Conservation (phyloP, 2,113 vertebrate species). For the Protomyctophum bolini region DNA sequence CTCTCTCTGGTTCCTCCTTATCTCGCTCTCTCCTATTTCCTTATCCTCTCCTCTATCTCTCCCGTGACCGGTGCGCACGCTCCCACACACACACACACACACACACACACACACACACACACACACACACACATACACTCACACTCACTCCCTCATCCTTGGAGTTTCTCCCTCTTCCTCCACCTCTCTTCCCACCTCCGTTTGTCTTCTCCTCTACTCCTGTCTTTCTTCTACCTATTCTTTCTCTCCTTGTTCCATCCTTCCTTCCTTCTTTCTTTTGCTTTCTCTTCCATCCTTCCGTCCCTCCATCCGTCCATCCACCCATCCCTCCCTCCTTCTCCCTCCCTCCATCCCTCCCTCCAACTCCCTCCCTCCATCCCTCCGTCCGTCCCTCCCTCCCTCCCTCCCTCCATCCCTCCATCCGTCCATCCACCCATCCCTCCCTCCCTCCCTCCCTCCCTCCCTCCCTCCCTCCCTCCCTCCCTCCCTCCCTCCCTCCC, state of each 20-base stretch:
- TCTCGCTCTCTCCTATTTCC: slow-evolving; percentile 20
- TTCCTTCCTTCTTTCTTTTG: too few species aligned
- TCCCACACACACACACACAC: too few species aligned
- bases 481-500: slow-evolving; percentile 6
- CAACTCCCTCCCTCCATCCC: slow-evolving; percentile 4
- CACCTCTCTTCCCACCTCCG: neutral
- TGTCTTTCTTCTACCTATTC: neutral
- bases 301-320: neutral
- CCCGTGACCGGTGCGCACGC: neutral
- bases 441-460: neutral
- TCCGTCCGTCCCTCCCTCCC: neutral
- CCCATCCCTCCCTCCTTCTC: neutral
- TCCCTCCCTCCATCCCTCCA: neutral
- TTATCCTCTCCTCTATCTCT: slow-evolving; percentile 36
- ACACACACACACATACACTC: too few species aligned
- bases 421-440: neutral
- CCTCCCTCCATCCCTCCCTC: neutral
- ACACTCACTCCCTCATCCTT: too few species aligned
- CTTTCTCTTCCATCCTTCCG: neutral
- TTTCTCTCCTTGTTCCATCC: neutral
- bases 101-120: too few species aligned
- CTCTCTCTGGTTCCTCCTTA: slow-evolving; percentile 15
- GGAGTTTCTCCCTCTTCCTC: too few species aligned
- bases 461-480: slow-evolving; percentile 1
- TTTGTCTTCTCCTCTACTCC: neutral